These are phyloP conservation scores for Melieria crassipennis DNA, from an alignment of 2,888 invertebrate species.

Conservation along the genomic window DNA sequence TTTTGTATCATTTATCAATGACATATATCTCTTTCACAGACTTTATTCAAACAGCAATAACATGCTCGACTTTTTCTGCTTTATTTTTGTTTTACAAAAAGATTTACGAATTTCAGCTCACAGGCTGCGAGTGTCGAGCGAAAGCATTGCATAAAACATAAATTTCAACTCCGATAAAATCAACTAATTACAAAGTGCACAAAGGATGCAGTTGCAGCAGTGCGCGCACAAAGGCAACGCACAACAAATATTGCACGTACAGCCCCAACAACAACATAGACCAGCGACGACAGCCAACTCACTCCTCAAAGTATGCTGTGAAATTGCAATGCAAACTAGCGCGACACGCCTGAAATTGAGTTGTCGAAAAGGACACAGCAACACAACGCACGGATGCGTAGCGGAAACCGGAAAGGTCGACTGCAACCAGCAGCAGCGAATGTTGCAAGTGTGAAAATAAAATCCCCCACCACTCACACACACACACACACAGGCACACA, in stretches of 20 bases:
- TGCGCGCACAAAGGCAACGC: neutral
- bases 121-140: no score
- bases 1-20: no score
- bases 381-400: neutral
- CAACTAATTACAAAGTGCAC: constrained; percentile 53
- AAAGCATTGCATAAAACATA: constrained; percentile 39
- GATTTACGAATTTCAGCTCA: no score
- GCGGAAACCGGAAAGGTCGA: neutral
- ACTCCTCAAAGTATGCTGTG: constrained; percentile 22
- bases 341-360: constrained; percentile 19
- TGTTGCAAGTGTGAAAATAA: neutral
- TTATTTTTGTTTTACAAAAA: no score
- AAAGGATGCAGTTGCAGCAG: constrained; percentile 21
- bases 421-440: neutral
- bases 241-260: no score
- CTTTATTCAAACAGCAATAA: no score
- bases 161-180: constrained; percentile 51
- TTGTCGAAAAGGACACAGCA: constrained; percentile 9
- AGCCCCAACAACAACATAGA: no score
- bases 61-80: no score
- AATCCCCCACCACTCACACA: neutral
- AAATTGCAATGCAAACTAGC: neutral
- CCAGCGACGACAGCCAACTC: no score
- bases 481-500: neutral
- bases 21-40: no score